phyloP scores from a whole-genome alignment of 1,140 invertebrate species.

The Drosophila kikkawai region DNA sequence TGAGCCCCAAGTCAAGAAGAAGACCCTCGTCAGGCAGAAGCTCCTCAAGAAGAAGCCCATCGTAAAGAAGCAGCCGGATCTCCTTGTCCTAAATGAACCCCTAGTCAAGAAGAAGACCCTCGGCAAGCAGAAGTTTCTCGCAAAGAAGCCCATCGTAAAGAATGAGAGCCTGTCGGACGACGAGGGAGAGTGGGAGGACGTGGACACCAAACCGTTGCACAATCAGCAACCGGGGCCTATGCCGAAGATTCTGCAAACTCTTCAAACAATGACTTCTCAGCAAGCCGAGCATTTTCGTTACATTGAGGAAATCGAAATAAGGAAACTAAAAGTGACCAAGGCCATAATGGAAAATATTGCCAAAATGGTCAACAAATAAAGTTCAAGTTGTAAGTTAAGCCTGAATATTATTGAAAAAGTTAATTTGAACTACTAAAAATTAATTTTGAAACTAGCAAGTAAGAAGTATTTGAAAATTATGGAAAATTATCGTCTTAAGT shows the following conservation, averaged over 20 bases:
- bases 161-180: background rate
- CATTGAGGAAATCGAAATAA: background rate
- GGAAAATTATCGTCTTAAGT: background rate
- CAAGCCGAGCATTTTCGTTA: background rate
- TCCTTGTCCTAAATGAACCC: background rate
- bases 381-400: background rate
- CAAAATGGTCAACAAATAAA: background rate
- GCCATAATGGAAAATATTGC: background rate
- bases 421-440: background rate
- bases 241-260: background rate
- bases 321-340: background rate
- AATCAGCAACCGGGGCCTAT: background rate
- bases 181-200: too few relatives aligned
- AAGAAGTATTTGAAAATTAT: background rate
- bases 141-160: background rate
- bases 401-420: background rate
- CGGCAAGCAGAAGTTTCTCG: too few relatives aligned
- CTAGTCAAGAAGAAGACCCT: background rate
- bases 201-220: too few relatives aligned
- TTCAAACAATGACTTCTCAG: background rate
- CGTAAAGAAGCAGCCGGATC: background rate
- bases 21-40: too few relatives aligned
- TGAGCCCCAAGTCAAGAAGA: too few relatives aligned
- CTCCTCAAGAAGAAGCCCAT: background rate
- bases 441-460: background rate